Conservation (phyloP, 2,888 invertebrate species). For the Hirtodrosophila confusa region DNA sequence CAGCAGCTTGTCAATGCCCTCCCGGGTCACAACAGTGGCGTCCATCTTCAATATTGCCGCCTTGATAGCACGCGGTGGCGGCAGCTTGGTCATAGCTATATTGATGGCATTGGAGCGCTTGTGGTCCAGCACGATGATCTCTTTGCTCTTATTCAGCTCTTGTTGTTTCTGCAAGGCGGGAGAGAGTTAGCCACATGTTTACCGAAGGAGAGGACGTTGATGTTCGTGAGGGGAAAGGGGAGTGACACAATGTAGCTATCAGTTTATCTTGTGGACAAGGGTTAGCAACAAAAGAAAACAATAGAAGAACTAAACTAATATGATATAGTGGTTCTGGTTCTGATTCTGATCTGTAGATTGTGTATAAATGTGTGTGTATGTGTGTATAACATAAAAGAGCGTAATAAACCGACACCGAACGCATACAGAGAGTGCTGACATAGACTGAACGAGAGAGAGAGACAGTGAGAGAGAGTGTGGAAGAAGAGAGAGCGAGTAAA, state of each 20-base stretch:
- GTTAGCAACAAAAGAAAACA: slow-evolving; percentile 11
- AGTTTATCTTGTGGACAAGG: slow-evolving; percentile 8
- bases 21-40: slow-evolving; percentile 97
- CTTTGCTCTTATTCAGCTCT: slow-evolving; percentile 93
- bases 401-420: slow-evolving; percentile 68
- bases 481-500: slow-evolving; percentile 43
- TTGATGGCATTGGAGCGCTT: slow-evolving; percentile 99
- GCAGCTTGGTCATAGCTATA: slow-evolving; percentile 99
- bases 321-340: background rate
- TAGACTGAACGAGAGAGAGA: slow-evolving; percentile 22
- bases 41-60: slow-evolving; percentile 99
- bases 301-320: slow-evolving; percentile 15
- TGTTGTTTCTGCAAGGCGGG: slow-evolving; percentile 89
- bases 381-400: slow-evolving; percentile 23
- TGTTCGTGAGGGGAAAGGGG: slow-evolving; percentile 9
- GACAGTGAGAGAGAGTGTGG: slow-evolving; percentile 26
- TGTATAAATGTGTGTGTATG: background rate
- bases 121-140: slow-evolving; percentile 96
- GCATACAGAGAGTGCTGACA: slow-evolving; percentile 24
- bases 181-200: slow-evolving; percentile 4
- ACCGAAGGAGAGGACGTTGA: background rate
- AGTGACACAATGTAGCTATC: slow-evolving; percentile 20
- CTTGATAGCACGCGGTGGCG: slow-evolving; percentile 98
- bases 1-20: slow-evolving; percentile 98
- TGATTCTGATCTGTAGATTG: background rate